Evolutionary conservation across 2,113 vertebrate genomes (phyloP), one percentile per base, ranked within the genome.

Genomic region (Talpa occidentalis): DNA sequence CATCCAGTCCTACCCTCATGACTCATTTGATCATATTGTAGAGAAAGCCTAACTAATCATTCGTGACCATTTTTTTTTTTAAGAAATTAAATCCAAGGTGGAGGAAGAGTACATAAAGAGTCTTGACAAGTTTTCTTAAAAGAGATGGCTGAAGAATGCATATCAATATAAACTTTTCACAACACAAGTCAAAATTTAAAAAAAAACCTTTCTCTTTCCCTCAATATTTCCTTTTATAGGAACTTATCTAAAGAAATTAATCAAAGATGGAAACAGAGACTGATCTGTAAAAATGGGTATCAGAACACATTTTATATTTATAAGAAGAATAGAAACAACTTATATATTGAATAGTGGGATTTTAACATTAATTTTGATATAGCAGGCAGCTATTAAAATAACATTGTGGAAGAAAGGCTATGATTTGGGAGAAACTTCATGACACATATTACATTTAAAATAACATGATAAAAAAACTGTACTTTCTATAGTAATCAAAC

Each of bases 51-150:
- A n/a, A 54, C 52, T 59, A 60, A 52, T 5, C n/a, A 22, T n/a
- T 44, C n/a, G 32, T 3, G 60, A 10, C 66, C 26, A 2, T 70
- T 94, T 84, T 79, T 16, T 5, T 69, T 95, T 67, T n/a, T n/a
- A n/a, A 77, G 81, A 86, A 96, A 95, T n/a, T 44, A 26, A n/a
- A 42, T 94, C 88, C 30, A 17, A 83, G 66, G 84, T 78, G 91
- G 91, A 88, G 2, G 19, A 0, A 0, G 60, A 56, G n/a, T 59
- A 37, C 69, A 40, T 87, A 89, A 91, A 96, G 79, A 70, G 49
- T 79, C 60, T 67, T 54, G 59, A 76, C 40, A 79, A 81, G 90
- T 94, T 96, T 62, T 80, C 77, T 64, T 91, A 17, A 30, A 78
- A 84, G 16, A 30, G 73, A 86, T 96, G 87, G 83, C 83, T 77